Conservation (phyloP, 2,888 invertebrate genomes). For the Syrista parreyssii region DNA sequence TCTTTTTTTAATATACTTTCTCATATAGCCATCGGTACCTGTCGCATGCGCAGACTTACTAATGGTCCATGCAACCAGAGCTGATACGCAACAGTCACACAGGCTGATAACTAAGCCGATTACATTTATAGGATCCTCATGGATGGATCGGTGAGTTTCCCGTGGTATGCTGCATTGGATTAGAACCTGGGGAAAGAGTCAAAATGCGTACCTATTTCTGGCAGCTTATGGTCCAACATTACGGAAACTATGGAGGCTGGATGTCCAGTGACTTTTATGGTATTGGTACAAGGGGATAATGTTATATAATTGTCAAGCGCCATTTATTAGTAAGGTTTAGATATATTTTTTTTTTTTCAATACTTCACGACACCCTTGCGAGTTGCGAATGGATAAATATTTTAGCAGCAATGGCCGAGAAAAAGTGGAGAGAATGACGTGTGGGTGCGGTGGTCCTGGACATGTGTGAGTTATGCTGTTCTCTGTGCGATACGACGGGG, state of each 20-base stretch:
- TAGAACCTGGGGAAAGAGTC: not conserved
- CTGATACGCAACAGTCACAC: not conserved
- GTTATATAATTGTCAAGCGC: not conserved
- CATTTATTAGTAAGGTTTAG: not conserved
- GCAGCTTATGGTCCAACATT: not conserved
- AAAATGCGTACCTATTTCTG: not conserved
- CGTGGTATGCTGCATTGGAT: not conserved
- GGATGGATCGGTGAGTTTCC: not conserved
- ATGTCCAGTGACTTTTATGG: not conserved
- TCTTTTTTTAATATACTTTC: not conserved
- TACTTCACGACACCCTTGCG: not conserved
- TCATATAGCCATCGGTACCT: not conserved
- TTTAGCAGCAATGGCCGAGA: not conserved
- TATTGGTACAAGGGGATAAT: not conserved
- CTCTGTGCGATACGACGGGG: slow-evolving; percentile 10
- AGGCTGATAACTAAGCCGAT: not conserved
- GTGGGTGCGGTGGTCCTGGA: slow-evolving; percentile 18
- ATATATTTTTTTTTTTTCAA: not conserved
- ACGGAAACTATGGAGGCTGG: not conserved
- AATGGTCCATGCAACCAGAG: not conserved
- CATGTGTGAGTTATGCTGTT: slow-evolving; percentile 30
- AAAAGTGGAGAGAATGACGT: not conserved
- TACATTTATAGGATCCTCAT: not conserved
- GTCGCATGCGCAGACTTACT: not conserved
- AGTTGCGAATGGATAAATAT: slow-evolving; percentile 3